Evolutionary conservation across 2,797 vertebrate genomes (phyloP).

Genomic region (Acipenser transmontanus): DNA sequence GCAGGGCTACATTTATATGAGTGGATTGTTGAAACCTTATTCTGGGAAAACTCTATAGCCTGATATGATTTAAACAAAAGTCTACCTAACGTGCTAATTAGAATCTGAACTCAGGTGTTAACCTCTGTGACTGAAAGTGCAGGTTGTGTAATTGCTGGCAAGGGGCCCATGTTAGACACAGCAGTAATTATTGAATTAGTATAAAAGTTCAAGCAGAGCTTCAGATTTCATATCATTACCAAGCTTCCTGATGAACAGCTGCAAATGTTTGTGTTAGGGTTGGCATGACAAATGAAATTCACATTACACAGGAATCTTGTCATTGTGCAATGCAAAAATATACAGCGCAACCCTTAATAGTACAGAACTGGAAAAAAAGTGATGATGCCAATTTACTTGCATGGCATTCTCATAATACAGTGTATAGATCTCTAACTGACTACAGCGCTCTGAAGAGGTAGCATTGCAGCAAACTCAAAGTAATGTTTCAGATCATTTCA

Average conservation of each 20-base stretch:
- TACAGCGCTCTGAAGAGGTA: no score
- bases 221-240: conserved; percentile 84
- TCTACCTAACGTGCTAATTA: conserved; percentile 70
- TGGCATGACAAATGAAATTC: no score
- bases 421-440: no score
- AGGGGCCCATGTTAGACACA: conserved; percentile 69
- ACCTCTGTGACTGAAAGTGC: conserved; percentile 60
- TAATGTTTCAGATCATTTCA: no score
- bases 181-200: conserved; percentile 97
- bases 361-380: no score
- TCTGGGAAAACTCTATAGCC: conserved; percentile 53
- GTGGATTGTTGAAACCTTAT: conserved; percentile 50
- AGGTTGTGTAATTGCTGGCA: conserved; percentile 69
- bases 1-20: conserved; percentile 24
- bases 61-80: conserved; percentile 62
- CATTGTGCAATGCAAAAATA: no score
- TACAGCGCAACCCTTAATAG: no score
- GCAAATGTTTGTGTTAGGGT: no score
- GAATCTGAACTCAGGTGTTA: conserved; percentile 75
- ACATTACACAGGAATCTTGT: no score
- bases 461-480: no score
- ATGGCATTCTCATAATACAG: no score
- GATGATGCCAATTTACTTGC: no score
- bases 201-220: conserved; percentile 85
- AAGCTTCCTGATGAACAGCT: conserved; percentile 73